Evolutionary conservation across 2,888 invertebrate species (phyloP), one percentile per base, ranked within the genome.

Genomic region (Microctonus aethiopoides): DNA sequence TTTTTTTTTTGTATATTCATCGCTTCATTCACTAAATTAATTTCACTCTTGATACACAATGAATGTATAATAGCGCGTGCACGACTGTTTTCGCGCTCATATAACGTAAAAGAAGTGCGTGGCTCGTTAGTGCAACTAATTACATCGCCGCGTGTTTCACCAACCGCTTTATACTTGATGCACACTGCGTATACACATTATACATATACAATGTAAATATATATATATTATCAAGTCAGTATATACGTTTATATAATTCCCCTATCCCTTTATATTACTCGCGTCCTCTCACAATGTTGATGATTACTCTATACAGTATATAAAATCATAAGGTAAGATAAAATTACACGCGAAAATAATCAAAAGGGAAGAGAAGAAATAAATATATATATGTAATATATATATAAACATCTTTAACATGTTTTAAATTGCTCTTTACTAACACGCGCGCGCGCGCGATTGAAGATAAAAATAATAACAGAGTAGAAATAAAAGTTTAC

Each of bases 61-160:
- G 29, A 3, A 29, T 59, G n/a, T 20, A 34, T 20, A 16, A 13
- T 20, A 41, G 26, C 32, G 29, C 64, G 51, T 36, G 51, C 34
- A 36, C 24, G 46, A 51, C 29, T 29, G 46, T 52, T 46, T 39
- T 63, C 46, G 59, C 41, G 26, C 32, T 5, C 32, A 57, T 51
- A 39, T 56, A 54, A 59, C 59, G 34, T n/a, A 67, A 13, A 83
- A 81, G 80, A 83, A 82, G 78, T 78, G 79, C 79, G 78, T 79
- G 78, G 78, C 82, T 83, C 82, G 82, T 83, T 82, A 83, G 83
- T 81, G 78, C 75, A 77, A 78, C 81, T 83, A 83, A 83, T 83
- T 83, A 81, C 82, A 76, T 79, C 16, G 68, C 67, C 70, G 69
- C 67, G 54, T 60, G 69, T 46, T 72, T 67, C 67, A 66, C 62